Evolutionary conservation across 2,113 vertebrate genomes (phyloP).

Genomic region (Strix aluco): DNA sequence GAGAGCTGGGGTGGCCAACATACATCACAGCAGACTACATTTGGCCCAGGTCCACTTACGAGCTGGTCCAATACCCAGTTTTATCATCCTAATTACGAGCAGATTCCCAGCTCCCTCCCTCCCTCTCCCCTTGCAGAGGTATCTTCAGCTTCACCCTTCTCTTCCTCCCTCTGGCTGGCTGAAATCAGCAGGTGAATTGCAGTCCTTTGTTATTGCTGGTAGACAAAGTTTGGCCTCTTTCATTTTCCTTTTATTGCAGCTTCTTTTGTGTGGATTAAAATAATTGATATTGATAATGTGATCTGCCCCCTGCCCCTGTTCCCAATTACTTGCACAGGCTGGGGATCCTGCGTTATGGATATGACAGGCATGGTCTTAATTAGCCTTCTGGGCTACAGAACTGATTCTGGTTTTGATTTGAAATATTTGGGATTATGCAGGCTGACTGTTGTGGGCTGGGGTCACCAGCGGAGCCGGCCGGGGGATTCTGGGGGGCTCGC

Average conservation of each 20-base stretch:
- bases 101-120: constrained; percentile 1
- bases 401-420: constrained; percentile 42
- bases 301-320: constrained; percentile 23
- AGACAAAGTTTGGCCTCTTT: not conserved
- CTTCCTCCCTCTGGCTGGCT: not conserved
- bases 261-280: constrained; percentile 29
- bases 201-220: not conserved
- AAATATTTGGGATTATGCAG: not conserved
- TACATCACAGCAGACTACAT: constrained; percentile 35
- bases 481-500: not conserved
- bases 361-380: constrained; percentile 43
- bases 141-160: not conserved
- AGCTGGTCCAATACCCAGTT: constrained; percentile 32
- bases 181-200: constrained; percentile 10
- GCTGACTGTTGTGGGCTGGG: constrained; percentile 27
- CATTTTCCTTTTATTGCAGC: not conserved
- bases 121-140: not conserved
- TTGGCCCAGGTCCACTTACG: constrained; percentile 10
- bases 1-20: constrained; percentile 63
- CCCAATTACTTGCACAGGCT: constrained; percentile 4
- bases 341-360: not conserved
- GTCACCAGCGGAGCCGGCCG: not conserved
- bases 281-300: constrained; percentile 51
- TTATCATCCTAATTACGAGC: constrained; percentile 52
- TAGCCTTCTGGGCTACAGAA: constrained; percentile 39